These are phyloP conservation scores for Coboldia fuscipes DNA, from an alignment of 1,140 invertebrate genomes.

Conservation along the genomic window DNA sequence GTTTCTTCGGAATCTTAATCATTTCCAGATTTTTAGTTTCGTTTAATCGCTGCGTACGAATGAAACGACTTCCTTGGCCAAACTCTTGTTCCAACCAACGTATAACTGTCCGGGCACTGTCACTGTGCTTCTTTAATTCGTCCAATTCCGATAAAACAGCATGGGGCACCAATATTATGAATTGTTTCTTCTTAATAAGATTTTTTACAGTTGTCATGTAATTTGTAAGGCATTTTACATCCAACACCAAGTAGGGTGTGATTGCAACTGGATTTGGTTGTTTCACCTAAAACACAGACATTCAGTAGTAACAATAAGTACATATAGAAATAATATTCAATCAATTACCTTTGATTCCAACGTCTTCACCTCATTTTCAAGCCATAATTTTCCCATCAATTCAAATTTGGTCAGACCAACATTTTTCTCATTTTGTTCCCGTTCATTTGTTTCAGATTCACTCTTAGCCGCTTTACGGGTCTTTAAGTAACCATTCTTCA, in stretches of 20 bases:
- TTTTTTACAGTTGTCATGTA: slow-evolving; percentile 55
- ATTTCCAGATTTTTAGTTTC: slow-evolving; percentile 50
- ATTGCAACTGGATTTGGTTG: slow-evolving; percentile 22
- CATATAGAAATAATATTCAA: too few species aligned
- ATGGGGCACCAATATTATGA: slow-evolving; percentile 35
- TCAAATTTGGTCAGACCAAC: slow-evolving; percentile 22
- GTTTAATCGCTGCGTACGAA: slow-evolving; percentile 56
- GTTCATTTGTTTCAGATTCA: slow-evolving; percentile 15
- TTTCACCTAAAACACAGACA: slow-evolving; percentile 8
- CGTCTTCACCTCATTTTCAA: slow-evolving; percentile 49
- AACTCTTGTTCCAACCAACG: slow-evolving; percentile 78
- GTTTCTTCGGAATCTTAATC: slow-evolving; percentile 45
- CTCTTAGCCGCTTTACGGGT: slow-evolving; percentile 17
- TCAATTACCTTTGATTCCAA: slow-evolving; percentile 25
- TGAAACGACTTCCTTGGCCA: slow-evolving; percentile 57
- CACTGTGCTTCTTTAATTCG: slow-evolving; percentile 55
- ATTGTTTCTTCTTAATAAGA: slow-evolving; percentile 48
- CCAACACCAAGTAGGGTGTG: slow-evolving; percentile 54
- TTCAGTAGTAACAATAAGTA: too few species aligned
- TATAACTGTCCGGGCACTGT: slow-evolving; percentile 65
- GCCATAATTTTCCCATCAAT: slow-evolving; percentile 49
- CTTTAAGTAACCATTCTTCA: slow-evolving; percentile 17
- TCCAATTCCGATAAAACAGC: slow-evolving; percentile 71
- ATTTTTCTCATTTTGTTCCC: slow-evolving; percentile 17
- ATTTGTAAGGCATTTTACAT: slow-evolving; percentile 44